Evolutionary conservation across 2,888 invertebrate genomes (phyloP), one percentile per base, ranked within the genome.

Genomic region (Tinea trinotella): DNA sequence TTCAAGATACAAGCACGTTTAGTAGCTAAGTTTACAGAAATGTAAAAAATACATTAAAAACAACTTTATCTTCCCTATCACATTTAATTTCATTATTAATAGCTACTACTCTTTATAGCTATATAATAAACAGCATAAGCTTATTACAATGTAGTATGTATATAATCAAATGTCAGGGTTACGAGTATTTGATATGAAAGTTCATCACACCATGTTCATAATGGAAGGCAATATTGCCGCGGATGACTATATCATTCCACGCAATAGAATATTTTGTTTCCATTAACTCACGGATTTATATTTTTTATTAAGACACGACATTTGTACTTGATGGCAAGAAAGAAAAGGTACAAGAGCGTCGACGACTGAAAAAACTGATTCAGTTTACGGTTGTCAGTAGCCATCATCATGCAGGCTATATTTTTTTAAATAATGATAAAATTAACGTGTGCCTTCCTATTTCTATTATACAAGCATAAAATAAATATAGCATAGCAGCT

Each of bases 201-300:
- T 82, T 81, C 80, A 82, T 82, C 79, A 80, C 71, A 73, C 71
- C 66, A 66, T 71, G 73, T 75, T 80, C 76, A 82, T 81, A 81
- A 80, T 74, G 73, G 70, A 67, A 69, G 65, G 71, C 74, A 76
- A 78, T 79, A 78, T 76, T 71, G 71, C 74, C 64, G 66, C 64
- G 73, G 74, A 82, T 78, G 82, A 76, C 80, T 81, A 71, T 79
- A 82, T 81, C 79, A 74, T 76, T 79, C 71, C 73, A 65, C 59
- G 60, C 59, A 60, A 53, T 52, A 53, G 53, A 22, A 36, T 18
- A 20, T 15, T 58, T 60, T 58, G 71, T 79, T 61, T 75, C 78
- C 78, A 79, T 75, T 77, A 65, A 61, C 62, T 70, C 70, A 70
- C 40, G 40, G 1, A 13, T 40, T 65, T 64, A 50, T 53, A 46